Conservation (phyloP, 2,113 vertebrate genomes). For the Oryzias woworae region DNA sequence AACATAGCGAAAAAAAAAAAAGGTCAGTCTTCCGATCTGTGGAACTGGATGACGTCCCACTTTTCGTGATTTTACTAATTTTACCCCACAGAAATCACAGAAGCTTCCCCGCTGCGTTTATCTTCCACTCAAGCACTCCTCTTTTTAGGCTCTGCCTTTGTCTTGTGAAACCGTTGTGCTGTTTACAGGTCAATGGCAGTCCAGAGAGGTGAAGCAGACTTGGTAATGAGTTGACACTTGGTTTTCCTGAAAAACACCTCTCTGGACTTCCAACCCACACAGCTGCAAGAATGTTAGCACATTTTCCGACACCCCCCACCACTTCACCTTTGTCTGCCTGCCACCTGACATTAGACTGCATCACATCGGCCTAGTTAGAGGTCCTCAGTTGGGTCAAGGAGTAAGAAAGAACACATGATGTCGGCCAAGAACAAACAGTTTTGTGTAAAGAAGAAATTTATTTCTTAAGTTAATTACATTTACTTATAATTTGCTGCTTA, state of each 20-base stretch:
- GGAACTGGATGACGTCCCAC: conserved; percentile 18
- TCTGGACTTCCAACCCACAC: conserved; percentile 42
- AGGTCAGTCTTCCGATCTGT: background rate
- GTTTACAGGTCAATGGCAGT: conserved; percentile 70
- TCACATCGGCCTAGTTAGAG: conserved; percentile 46
- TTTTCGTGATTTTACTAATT: conserved; percentile 36
- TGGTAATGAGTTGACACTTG: conserved; percentile 70
- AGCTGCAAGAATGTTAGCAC: conserved; percentile 71
- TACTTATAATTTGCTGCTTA: background rate
- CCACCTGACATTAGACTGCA: conserved; percentile 68
- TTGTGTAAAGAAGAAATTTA: conserved; percentile 18
- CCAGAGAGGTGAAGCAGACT: conserved; percentile 50
- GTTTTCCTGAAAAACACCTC: conserved; percentile 56
- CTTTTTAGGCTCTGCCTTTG: conserved; percentile 37
- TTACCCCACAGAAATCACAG: conserved; percentile 1
- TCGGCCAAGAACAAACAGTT: conserved; percentile 10
- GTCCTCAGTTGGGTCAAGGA: conserved; percentile 44
- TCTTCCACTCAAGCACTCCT: conserved; percentile 9
- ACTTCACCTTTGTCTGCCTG: conserved; percentile 70
- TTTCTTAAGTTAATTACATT: background rate
- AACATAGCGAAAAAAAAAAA: background rate
- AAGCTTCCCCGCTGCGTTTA: conserved; percentile 34
- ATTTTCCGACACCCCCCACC: conserved; percentile 59
- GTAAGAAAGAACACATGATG: conserved; percentile 39
- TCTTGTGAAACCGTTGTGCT: conserved; percentile 45